These are phyloP conservation scores for Perizoma flavofasciatum DNA, from an alignment of 2,888 invertebrate species.

Conservation along the genomic window DNA sequence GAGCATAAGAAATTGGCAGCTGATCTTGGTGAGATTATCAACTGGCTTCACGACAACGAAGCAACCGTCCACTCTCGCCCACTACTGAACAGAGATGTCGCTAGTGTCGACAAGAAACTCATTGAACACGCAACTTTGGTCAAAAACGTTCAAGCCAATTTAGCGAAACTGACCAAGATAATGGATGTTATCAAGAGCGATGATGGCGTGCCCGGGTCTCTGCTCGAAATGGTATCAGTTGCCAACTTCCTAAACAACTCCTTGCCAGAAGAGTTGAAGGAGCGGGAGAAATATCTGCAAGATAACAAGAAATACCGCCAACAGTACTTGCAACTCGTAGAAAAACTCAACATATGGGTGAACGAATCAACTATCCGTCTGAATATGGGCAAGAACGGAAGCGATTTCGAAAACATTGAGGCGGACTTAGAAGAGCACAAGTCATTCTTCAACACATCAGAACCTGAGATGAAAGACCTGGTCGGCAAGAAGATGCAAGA, in stretches of 20 bases:
- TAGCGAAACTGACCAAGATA: constrained; percentile 88
- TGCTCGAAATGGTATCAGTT: constrained; percentile 93
- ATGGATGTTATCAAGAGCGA: constrained; percentile 89
- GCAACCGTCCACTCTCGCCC: constrained; percentile 92
- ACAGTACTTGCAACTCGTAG: constrained; percentile 89
- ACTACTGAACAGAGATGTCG: constrained; percentile 89
- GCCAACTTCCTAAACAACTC: constrained; percentile 90
- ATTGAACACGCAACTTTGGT: constrained; percentile 88
- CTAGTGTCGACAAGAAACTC: constrained; percentile 92
- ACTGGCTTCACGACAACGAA: constrained; percentile 93
- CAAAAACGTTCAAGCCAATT: constrained; percentile 87
- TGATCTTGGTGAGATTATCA: constrained; percentile 92
- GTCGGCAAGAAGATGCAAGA: constrained; percentile 92
- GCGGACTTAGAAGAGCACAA: constrained; percentile 94
- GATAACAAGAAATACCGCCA: constrained; percentile 90
- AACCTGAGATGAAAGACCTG: constrained; percentile 89
- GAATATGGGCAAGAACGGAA: constrained; percentile 91
- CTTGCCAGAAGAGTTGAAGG: constrained; percentile 91
- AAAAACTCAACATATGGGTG: constrained; percentile 92
- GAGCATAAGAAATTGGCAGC: constrained; percentile 93
- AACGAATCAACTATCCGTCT: constrained; percentile 91
- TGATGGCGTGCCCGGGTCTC: constrained; percentile 90
- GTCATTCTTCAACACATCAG: constrained; percentile 90
- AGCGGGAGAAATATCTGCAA: constrained; percentile 91
- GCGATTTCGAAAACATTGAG: constrained; percentile 93